phyloP scores from a whole-genome alignment of 2,888 invertebrate genomes.

The Smittia sp. region DNA sequence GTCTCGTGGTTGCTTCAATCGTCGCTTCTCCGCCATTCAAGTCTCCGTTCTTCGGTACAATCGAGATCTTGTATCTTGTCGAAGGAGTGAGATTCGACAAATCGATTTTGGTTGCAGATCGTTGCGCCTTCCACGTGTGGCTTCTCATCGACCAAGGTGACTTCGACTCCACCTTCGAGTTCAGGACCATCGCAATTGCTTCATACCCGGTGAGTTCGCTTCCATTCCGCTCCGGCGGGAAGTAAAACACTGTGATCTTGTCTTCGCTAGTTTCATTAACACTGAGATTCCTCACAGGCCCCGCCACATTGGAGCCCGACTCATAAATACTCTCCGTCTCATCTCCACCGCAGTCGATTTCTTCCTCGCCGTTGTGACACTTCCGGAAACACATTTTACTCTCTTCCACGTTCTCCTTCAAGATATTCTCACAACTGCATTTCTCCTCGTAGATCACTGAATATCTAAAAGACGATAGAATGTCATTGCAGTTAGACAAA shows the following conservation, averaged over 20 bases:
- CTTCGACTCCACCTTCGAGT: conserved; percentile 58
- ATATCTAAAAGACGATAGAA: no score
- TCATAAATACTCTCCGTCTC: conserved; percentile 67
- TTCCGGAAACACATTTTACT: conserved; percentile 56
- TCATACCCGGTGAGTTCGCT: conserved; percentile 58
- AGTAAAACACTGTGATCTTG: conserved; percentile 61
- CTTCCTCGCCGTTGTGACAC: conserved; percentile 62
- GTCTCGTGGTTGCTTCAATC: conserved; percentile 64
- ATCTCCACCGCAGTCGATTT: conserved; percentile 65
- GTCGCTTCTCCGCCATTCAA: conserved; percentile 61
- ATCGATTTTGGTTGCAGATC: conserved; percentile 59
- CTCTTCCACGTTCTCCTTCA: conserved; percentile 55
- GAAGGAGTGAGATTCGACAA: conserved; percentile 69
- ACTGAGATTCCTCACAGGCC: conserved; percentile 64
- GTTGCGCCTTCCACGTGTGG: conserved; percentile 60
- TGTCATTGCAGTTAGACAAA: not conserved
- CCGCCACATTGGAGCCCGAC: conserved; percentile 61
- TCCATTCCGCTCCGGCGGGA: conserved; percentile 57
- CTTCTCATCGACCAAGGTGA: conserved; percentile 53
- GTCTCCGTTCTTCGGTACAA: conserved; percentile 63
- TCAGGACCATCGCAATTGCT: conserved; percentile 57
- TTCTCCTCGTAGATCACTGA: conserved; percentile 12
- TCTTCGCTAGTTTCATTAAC: conserved; percentile 63
- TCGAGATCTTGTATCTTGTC: conserved; percentile 70
- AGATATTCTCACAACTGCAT: conserved; percentile 55